phyloP scores from a whole-genome alignment of 2,888 invertebrate species.

The Pardosa pseudoannulata region DNA sequence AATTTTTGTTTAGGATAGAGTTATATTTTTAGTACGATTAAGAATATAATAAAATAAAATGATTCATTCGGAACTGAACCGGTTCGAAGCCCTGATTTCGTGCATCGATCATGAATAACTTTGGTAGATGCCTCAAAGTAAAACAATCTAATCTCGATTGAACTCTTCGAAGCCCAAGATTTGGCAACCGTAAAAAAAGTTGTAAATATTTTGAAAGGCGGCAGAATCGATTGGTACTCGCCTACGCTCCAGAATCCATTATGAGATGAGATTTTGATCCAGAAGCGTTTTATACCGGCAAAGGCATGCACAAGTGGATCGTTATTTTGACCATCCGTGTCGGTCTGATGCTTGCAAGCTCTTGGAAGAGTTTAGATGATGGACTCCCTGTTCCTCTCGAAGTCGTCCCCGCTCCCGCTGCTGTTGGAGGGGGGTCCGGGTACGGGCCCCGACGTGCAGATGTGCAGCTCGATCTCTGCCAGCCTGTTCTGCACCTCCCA shows the following conservation, averaged over 20 bases:
- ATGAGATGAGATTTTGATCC: background rate
- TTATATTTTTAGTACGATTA: too few species aligned
- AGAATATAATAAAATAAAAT: too few species aligned
- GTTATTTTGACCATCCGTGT: background rate
- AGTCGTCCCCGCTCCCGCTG: constrained; percentile 81
- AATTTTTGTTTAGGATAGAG: too few species aligned
- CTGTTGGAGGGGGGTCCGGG: constrained; percentile 14
- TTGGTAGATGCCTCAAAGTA: too few species aligned
- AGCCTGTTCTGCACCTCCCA: constrained; percentile 84
- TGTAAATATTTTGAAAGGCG: background rate
- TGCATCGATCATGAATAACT: too few species aligned
- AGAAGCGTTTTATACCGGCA: background rate
- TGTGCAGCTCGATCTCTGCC: constrained; percentile 98
- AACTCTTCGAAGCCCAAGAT: too few species aligned
- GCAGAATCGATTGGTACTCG: background rate
- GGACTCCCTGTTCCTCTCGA: constrained; percentile 94
- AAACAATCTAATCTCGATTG: too few species aligned
- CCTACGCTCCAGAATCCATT: too few species aligned
- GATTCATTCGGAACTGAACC: too few species aligned
- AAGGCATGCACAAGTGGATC: background rate
- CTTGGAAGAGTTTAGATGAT: constrained; percentile 83
- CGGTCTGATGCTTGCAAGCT: background rate
- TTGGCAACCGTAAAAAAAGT: background rate
- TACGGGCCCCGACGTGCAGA: constrained; percentile 80
- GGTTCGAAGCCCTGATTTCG: too few species aligned